A percentile compares a stretch with the other conserved stretches of the same genome.
Evolutionary conservation across 2,113 vertebrate species (phyloP).

Genomic region (Cinclus cinclus): DNA sequence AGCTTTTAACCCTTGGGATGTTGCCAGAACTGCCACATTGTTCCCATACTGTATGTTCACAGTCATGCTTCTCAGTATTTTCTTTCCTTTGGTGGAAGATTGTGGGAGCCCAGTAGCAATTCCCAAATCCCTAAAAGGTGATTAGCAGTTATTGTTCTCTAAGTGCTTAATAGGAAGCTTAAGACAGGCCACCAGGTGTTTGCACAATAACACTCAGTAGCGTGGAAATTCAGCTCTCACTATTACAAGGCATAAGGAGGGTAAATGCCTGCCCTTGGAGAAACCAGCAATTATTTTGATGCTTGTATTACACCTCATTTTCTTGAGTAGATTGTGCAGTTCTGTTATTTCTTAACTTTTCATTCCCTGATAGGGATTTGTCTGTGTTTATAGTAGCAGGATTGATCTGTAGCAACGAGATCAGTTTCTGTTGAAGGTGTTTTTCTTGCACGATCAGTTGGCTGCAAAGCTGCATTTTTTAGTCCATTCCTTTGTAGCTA

Average conservation of each 20-base stretch:
- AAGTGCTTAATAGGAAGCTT: slow-evolving; percentile 27
- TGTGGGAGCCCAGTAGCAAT: not conserved
- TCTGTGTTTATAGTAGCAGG: not conserved
- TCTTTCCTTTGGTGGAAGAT: not conserved
- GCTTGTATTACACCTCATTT: not conserved
- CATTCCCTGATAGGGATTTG: not conserved
- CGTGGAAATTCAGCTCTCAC: not conserved
- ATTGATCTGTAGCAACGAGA: not conserved
- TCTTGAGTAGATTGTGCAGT: not conserved
- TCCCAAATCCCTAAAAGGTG: slow-evolving; percentile 9
- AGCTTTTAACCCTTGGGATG: not conserved
- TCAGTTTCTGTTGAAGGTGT: not conserved
- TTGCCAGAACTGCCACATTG: not conserved
- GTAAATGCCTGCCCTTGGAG: not conserved
- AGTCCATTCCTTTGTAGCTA: not conserved
- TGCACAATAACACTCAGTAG: not conserved
- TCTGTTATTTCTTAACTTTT: not conserved
- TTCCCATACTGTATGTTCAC: not conserved
- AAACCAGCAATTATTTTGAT: not conserved
- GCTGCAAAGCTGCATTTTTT: not conserved
- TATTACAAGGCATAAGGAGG: not conserved
- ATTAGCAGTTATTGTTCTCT: slow-evolving; percentile 17
- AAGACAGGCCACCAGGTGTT: slow-evolving; percentile 31
- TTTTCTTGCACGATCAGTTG: not conserved
- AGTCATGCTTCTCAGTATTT: not conserved